These are phyloP conservation scores for Acanthurus leucopareius DNA, from an alignment of 2,797 vertebrate species.

Conservation along the genomic window DNA sequence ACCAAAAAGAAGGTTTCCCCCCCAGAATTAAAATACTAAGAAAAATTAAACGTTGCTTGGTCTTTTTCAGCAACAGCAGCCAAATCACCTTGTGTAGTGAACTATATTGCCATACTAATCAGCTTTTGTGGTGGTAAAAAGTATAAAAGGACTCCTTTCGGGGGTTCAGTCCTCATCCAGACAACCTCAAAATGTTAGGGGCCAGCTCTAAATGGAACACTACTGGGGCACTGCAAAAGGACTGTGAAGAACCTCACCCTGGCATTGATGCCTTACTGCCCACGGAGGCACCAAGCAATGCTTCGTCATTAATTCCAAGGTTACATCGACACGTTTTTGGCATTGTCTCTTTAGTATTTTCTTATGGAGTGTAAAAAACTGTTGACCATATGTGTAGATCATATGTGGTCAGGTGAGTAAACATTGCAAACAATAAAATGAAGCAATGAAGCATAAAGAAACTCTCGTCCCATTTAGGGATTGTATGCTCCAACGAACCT, in stretches of 20 bases:
- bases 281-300: slow-evolving; percentile 66
- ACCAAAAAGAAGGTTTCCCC: no score
- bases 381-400: slow-evolving; percentile 29
- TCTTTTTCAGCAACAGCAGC: slow-evolving; percentile 31
- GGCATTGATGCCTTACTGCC: slow-evolving; percentile 72
- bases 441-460: slow-evolving; percentile 32
- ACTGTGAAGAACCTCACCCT: slow-evolving; percentile 63
- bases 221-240: slow-evolving; percentile 43
- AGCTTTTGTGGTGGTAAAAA: slow-evolving; percentile 36
- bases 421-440: slow-evolving; percentile 34
- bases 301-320: slow-evolving; percentile 51
- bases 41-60: slow-evolving; percentile 51
- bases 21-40: slow-evolving; percentile 23
- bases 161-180: slow-evolving; percentile 31
- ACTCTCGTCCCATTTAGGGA: slow-evolving; percentile 44
- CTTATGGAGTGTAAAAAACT: slow-evolving; percentile 10
- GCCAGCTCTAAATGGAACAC: slow-evolving; percentile 48
- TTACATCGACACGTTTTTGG: slow-evolving; percentile 23
- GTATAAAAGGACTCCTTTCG: slow-evolving; percentile 26
- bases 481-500: slow-evolving; percentile 33
- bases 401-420: slow-evolving; percentile 15
- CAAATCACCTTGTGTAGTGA: slow-evolving; percentile 12
- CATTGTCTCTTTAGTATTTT: slow-evolving; percentile 26
- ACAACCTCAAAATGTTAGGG: slow-evolving; percentile 23
- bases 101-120: slow-evolving; percentile 38